Base-by-base conservation (phyloP, 2,797 vertebrate genomes). In the Triplophysa bombifrons region DNA sequence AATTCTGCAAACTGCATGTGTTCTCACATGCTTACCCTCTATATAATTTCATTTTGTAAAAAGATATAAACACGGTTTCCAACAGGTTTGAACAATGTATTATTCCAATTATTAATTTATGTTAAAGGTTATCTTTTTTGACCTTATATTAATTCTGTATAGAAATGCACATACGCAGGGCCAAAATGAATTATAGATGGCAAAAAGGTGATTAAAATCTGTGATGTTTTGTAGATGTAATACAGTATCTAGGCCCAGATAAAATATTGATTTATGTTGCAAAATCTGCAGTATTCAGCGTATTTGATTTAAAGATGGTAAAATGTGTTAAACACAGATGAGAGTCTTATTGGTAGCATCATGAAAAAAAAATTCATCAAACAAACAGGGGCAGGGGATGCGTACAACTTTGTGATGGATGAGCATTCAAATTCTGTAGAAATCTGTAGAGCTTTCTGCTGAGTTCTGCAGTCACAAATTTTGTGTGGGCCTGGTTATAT, bases 311-410 rank as follows among this genome's bases (percentile, higher is more conserved):
- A 30, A 17, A 63, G 27, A 60, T 16, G 20, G 25, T 16, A 30
- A 61, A 61, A 63, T 63, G 27, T 63, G 27, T 63, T 63, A 63
- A 34, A 63, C 60, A 63, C 60, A 3, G 60, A 16, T 61, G 13
- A 61, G 25, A 16, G 20, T 27, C 22, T 61, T 30, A 30, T 17
- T 19, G 16, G 27, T 9, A 34, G 27, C 27, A 63, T 63, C 60
- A 63, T 34, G 7, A 63, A 34, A 63, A 17, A 25, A 27, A 27
- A 14, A 60, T 60, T 60, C 16, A 6, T 12, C 14, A 30, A 17
- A 63, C 27, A 63, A 61, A 63, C 60, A 55, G 16, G 27, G 25
- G 14, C 3, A 3, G 60, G 27, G 22, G 12, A 34, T 63, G 60
- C 12, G 27, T 34, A 30, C 27, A 63, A 34, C 25, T 63, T 16